Evolutionary conservation across 2,888 invertebrate genomes (phyloP), one percentile per base, ranked within the genome.

Genomic region (Agrilus mali): DNA sequence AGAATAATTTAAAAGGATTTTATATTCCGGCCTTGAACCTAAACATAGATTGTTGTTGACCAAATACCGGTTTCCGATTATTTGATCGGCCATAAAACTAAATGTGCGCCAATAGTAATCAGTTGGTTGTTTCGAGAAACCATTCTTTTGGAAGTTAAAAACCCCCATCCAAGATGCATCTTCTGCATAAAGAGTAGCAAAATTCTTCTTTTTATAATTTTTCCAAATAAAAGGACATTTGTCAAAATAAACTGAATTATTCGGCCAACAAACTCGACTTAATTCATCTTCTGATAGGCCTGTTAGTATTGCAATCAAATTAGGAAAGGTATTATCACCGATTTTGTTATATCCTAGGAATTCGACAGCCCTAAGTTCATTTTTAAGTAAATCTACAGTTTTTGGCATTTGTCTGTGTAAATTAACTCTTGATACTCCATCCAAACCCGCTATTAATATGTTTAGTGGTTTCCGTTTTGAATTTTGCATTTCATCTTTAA

Each of bases 301-400:
- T 3, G 80, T 77, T 10, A 93, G 67, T 48, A 88, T 74, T 0
- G 94, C 86, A 7, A 86, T 76, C 45, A 95, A 63, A 64, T 95
- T 95, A 1, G 92, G 90, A 61, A 86, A 93, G 0, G 94, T 94
- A 63, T 94, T 95, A 64, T 94, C 94, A 3, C 81, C 95, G 7
- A 95, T 85, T 73, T 94, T 95, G 60, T 87, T 92, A 64, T 89
- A 93, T 5, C 94, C 95, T 51, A 82, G 65, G 60, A 95, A 71
- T 60, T 89, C 89, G 40, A 86, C 73, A 33, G 82, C 81, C 12
- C 74, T 73, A 47, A 85, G 67, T 38, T 60, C 48, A 13, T 75
- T 64, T 45, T 73, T 68, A 40, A 89, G 67, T 52, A 72, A 76
- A 2, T 70, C 61, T 14, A 75, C 66, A 0, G 87, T 86, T 55